Base-by-base conservation (phyloP, 2,888 invertebrate genomes). In the Vandiemenella viatica region DNA sequence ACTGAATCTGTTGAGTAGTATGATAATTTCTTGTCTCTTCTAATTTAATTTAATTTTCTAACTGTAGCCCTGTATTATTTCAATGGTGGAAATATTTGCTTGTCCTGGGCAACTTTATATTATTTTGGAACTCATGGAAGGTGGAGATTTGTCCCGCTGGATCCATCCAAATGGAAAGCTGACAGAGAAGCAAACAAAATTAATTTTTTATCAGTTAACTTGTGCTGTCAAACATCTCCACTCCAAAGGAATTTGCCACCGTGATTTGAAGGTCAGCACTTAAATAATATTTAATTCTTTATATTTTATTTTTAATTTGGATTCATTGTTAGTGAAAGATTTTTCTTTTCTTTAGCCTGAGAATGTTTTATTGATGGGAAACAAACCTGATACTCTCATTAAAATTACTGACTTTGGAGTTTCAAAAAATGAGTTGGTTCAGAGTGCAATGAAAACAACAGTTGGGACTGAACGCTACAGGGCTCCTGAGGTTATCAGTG, bases 221-320 rank as follows among this genome's bases (percentile, higher is more conserved):
- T 13, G 13, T 16, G 40, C 40, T 40, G 40, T 40, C 17, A 1
- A 8, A 17, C 17, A 40, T 18, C 17, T 40, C 6, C 40, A 40
- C 18, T 16, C 10, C 13, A 6, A 18, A 18, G 40, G 40, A 13
- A 37, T 56, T 15, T 50, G 52, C 18, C 57, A 58, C 19, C 70
- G 82, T 61, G 82, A 82, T 62, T 66, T 82, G 44, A 82, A 80
- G 74, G 84, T 37, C 10, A n/a, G n/a, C n/a, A n/a, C n/a, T n/a
- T n/a, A n/a, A n/a, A n/a, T n/a, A n/a, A n/a, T n/a, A n/a, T n/a
- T n/a, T n/a, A n/a, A n/a, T n/a, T n/a, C n/a, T n/a, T n/a, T n/a
- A n/a, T n/a, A n/a, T n/a, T n/a, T n/a, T n/a, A n/a, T n/a, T n/a
- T n/a, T n/a, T n/a, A n/a, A n/a, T n/a, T n/a, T n/a, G n/a, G n/a